phyloP scores from a whole-genome alignment of 2,888 invertebrate species.

The Drosophila kokeensis region DNA sequence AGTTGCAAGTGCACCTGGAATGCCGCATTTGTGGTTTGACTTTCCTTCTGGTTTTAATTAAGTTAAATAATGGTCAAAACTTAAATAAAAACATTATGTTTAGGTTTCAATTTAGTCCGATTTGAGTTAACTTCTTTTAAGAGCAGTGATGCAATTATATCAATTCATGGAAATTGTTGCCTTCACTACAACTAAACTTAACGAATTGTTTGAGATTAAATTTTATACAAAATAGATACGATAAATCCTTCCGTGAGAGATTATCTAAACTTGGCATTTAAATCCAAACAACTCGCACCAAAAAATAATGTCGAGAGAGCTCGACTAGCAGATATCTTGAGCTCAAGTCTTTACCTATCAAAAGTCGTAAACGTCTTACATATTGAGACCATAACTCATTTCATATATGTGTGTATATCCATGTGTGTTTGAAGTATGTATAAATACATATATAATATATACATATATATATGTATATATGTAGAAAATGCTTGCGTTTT shows the following conservation, averaged over 20 bases:
- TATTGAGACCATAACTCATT: neutral
- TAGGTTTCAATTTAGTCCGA: neutral
- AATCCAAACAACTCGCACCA: neutral
- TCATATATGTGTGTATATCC: neutral
- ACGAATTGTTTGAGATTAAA: neutral
- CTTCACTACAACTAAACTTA: neutral
- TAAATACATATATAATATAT: neutral
- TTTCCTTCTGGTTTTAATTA: conserved; percentile 4
- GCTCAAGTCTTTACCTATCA: neutral
- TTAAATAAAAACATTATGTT: neutral
- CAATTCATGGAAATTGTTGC: neutral
- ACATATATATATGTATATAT: too few species aligned
- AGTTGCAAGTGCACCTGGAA: neutral
- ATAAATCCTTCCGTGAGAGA: neutral
- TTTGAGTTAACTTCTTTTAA: neutral
- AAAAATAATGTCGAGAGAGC: neutral
- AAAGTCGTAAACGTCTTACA: neutral
- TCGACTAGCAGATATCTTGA: neutral
- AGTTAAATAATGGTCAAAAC: conserved; percentile 5
- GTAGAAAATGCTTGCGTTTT: neutral
- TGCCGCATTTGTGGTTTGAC: conserved; percentile 10
- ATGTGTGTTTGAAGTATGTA: neutral
- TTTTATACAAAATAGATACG: neutral
- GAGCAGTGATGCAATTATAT: neutral
- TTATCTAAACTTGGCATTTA: neutral